Evolutionary conservation across 92 coral and sea anemone species (phyloP), one percentile per base, ranked within the genome.

Genomic region (Metridium senile): DNA sequence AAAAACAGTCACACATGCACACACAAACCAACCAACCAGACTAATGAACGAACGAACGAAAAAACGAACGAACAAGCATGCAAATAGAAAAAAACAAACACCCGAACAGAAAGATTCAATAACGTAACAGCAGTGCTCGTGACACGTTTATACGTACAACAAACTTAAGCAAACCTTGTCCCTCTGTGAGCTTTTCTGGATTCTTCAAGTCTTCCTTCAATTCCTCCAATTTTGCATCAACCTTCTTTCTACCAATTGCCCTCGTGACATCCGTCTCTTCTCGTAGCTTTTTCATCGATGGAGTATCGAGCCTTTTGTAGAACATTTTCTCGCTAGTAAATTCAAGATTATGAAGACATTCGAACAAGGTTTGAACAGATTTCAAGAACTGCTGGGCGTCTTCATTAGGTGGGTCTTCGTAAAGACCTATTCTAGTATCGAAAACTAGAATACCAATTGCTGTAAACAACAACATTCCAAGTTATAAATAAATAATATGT

Each of bases 391-490:
- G 29, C 32, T 34, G 22, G 18, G 82, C 83, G 0, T 81, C 88
- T 35, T 68, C 68, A 8, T 19, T 67, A 19, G 93, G 87, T 16
- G 93, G 87, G 26, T 85, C 79, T 11, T 89, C 68, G 31, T 81
- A 89, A 70, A 85, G 58, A 9, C 90, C 93, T 21, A 89, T 57
- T 17, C 90, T 78, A 51, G 76, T 51, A 39, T 85, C 85, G 31
- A 89, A 85, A 1, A 71, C 88, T 52, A 81, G 39, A 0, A 87
- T 54, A 0, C 90, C 93, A 30, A 81, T 78, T 28, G 87, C 93
- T 89, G 68, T 0, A 47, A 49, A 1, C n/a, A n/a, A n/a, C n/a
- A n/a, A n/a, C n/a, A n/a, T n/a, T n/a, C n/a, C n/a, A n/a, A n/a
- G n/a, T n/a, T n/a, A n/a, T n/a, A n/a, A n/a, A n/a, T n/a, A n/a